A percentile compares a stretch with the other conserved stretches of the same genome.
Evolutionary conservation across 2,888 invertebrate genomes (phyloP).

Genomic region (Apodemia duryi): DNA sequence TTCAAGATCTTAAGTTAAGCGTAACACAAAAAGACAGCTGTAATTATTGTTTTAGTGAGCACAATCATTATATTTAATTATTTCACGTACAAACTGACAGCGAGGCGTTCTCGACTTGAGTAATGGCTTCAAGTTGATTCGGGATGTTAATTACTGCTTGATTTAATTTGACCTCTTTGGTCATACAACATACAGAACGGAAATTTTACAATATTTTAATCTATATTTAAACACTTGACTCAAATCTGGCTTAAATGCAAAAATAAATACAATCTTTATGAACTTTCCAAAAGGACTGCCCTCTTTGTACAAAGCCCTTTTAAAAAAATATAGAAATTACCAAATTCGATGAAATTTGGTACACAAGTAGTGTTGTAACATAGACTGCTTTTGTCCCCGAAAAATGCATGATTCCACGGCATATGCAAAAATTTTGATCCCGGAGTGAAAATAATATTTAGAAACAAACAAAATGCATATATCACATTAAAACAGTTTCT

Average conservation of each 20-base stretch:
- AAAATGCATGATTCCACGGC: too few species aligned
- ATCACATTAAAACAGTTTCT: too few species aligned
- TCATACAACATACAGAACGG: not conserved
- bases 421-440: too few species aligned
- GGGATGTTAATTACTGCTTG: conserved; percentile 12
- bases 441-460: too few species aligned
- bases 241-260: too few species aligned
- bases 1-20: conserved; percentile 8
- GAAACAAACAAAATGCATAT: too few species aligned
- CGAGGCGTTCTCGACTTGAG: conserved; percentile 9
- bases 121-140: conserved; percentile 8
- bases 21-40: conserved; percentile 24
- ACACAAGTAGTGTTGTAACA: too few species aligned
- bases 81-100: conserved; percentile 25
- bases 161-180: conserved; percentile 8
- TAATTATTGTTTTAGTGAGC: conserved; percentile 57
- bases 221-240: not conserved
- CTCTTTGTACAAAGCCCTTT: too few species aligned
- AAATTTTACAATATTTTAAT: not conserved
- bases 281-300: not conserved
- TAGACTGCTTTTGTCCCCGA: too few species aligned
- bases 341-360: too few species aligned
- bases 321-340: too few species aligned
- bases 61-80: conserved; percentile 54
- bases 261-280: not conserved